A percentile compares a stretch with the other conserved stretches of the same genome.
These are phyloP conservation scores for Lophochroa leadbeateri DNA, from an alignment of 2,113 vertebrate species.

Conservation along the genomic window DNA sequence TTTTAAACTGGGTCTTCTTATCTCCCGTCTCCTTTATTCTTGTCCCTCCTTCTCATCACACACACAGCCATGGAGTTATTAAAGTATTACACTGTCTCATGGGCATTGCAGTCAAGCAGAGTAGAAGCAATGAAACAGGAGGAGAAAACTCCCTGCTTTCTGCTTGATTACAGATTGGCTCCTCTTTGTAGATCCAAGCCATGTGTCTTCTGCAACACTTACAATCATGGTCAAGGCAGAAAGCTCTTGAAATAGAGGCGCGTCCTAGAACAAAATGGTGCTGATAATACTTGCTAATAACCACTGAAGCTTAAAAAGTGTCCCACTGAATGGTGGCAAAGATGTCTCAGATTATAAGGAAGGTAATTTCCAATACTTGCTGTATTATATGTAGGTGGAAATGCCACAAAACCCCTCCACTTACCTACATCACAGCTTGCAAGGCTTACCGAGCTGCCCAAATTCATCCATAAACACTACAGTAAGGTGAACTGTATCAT, in stretches of 20 bases:
- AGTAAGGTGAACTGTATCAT: neutral
- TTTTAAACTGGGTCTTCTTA: neutral
- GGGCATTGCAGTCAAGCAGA: neutral
- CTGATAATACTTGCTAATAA: neutral
- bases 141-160: neutral
- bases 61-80: neutral
- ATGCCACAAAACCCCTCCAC: fast-evolving
- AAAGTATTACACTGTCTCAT: neutral
- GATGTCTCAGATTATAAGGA: neutral
- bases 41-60: neutral
- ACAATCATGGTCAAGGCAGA: neutral
- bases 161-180: neutral
- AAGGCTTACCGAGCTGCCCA: neutral
- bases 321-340: neutral
- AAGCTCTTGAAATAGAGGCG: neutral
- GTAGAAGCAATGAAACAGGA: neutral
- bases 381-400: neutral
- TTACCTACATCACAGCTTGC: neutral
- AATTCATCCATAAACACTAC: neutral
- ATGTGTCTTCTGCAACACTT: neutral
- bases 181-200: neutral
- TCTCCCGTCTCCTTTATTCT: neutral
- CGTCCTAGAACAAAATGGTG: neutral
- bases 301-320: neutral
- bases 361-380: fast-evolving